Base-by-base conservation (phyloP, 2,113 vertebrate genomes). In the Raja brachyura region DNA sequence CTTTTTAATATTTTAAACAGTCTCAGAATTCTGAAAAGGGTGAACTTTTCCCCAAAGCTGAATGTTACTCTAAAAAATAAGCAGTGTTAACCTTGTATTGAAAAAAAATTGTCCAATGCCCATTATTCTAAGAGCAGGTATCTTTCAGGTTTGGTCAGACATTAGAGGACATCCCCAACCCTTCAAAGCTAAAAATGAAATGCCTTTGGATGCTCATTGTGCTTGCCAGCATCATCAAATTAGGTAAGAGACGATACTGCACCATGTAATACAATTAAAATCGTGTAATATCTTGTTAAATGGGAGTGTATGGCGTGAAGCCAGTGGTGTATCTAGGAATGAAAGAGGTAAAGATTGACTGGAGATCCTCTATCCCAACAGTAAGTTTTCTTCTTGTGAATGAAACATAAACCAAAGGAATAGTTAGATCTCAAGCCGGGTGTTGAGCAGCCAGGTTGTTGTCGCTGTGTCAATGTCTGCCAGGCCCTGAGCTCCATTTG, bases 131-230 rank as follows among this genome's bases (percentile, higher is more conserved):
- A 88, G 28, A 63, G 54, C n/a, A 18, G 0, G 16, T 88, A 8
- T 88, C 28, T 88, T 88, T 63, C 83, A 88, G 59, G 59, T 88
- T 88, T 31, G 83, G 31, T 31, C 83, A 31, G 83, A 88, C 13
- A n/a, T 61, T 63, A 61, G 5, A 31, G 59, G 61, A 63, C 28
- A 13, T 5, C 83, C 63, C 6, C 3, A 31, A 59, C 9, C 25
- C 8, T 8, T 85, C 10, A 14, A 59, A 31, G 59, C 13, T 59
- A 18, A 88, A 88, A 63, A 88, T 88, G 83, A 88, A 88, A 88
- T 88, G 3, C 59, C 28, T 88, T 31, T 88, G 33, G 83, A 6
- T 88, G 5, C 6, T 88, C n/a, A n/a, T 88, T 11, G 9, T 88
- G 31, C 56, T 88, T 63, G 61, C 31, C 13, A 5, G 28, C 28